Evolutionary conservation across 2,113 vertebrate genomes (phyloP).

Genomic region (Ceyx margarethae): DNA sequence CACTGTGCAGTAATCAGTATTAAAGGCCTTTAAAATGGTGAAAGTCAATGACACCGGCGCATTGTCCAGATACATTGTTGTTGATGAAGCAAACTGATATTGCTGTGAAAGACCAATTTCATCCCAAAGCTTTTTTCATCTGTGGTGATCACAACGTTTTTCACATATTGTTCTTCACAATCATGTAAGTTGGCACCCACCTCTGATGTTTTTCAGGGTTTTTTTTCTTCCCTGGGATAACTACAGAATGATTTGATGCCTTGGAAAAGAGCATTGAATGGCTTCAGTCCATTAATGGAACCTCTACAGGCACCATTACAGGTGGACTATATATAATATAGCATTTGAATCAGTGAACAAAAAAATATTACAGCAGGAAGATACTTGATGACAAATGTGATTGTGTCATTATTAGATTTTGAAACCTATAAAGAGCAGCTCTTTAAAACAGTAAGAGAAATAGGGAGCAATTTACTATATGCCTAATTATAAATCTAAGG

Average conservation of each 20-base stretch:
- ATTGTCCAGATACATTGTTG: slow-evolving; percentile 56
- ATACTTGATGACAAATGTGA: neutral
- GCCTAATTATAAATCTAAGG: neutral
- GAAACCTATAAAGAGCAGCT: neutral
- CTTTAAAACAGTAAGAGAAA: neutral
- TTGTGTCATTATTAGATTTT: neutral
- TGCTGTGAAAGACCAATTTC: slow-evolving; percentile 57
- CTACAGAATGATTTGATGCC: neutral
- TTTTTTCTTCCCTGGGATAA: neutral
- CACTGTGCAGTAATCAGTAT: slow-evolving; percentile 35
- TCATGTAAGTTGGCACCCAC: neutral
- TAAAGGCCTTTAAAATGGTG: slow-evolving; percentile 61
- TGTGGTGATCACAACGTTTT: slow-evolving; percentile 35
- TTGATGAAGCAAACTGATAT: slow-evolving; percentile 55
- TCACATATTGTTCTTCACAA: slow-evolving; percentile 18
- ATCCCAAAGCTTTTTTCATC: slow-evolving; percentile 48
- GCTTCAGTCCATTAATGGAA: slow-evolving; percentile 16
- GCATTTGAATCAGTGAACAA: neutral
- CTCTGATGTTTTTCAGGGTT: neutral
- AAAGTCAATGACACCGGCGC: slow-evolving; percentile 21
- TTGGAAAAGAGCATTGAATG: slow-evolving; percentile 13
- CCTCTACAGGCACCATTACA: neutral
- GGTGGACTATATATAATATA: neutral
- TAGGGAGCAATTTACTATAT: neutral
- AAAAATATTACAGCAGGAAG: neutral